A percentile compares a stretch with the other conserved stretches of the same genome.
These are phyloP conservation scores for Psittacula cyanocephala DNA, from an alignment of 2,113 vertebrate genomes.

Conservation along the genomic window DNA sequence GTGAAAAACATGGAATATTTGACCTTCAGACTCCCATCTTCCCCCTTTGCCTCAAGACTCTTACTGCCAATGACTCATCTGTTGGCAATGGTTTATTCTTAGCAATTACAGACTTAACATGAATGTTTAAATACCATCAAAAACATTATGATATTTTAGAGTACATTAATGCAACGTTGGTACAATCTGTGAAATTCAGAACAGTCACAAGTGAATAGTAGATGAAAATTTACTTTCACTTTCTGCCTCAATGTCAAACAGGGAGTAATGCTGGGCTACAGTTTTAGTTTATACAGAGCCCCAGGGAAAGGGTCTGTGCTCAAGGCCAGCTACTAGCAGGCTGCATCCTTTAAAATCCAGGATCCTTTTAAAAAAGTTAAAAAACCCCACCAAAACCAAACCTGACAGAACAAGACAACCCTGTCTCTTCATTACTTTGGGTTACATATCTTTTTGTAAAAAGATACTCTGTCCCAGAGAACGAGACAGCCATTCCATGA, in stretches of 20 bases:
- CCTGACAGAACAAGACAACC: background rate
- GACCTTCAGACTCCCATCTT: slow-evolving; percentile 51
- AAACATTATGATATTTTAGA: slow-evolving; percentile 57
- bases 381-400: background rate
- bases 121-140: slow-evolving; percentile 64
- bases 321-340: background rate
- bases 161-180: slow-evolving; percentile 5
- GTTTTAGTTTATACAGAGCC: background rate
- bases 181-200: slow-evolving; percentile 16
- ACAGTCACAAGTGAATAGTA: background rate
- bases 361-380: background rate
- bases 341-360: background rate
- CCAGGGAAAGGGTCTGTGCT: background rate
- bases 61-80: slow-evolving; percentile 54
- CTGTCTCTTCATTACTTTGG: background rate
- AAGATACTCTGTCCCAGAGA: background rate
- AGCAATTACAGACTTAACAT: slow-evolving; percentile 51
- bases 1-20: slow-evolving; percentile 9
- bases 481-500: background rate
- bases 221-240: background rate
- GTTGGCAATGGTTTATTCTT: slow-evolving; percentile 52
- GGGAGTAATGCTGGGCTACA: background rate
- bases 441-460: background rate
- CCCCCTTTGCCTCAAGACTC: slow-evolving; percentile 29
- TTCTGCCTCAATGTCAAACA: background rate